Conservation (phyloP, 1,140 invertebrate genomes). For the Apis laboriosa region DNA sequence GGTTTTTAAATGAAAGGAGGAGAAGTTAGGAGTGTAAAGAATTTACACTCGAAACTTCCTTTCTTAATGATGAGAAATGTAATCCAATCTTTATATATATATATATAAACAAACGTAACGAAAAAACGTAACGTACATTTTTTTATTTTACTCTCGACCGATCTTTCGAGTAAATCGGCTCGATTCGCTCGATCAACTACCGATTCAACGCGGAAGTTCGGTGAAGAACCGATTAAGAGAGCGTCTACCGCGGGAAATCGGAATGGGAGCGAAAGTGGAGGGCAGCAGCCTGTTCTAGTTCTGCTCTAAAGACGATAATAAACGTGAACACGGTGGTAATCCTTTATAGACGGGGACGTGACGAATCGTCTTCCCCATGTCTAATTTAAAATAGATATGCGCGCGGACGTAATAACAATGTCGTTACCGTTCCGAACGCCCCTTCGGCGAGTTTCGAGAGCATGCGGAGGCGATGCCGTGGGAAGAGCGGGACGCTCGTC, state of each 20-base stretch:
- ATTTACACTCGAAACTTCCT: too few relatives aligned
- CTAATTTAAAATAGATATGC: constrained; percentile 47
- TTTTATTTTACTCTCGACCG: too few relatives aligned
- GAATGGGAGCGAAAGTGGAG: background rate
- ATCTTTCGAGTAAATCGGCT: too few relatives aligned
- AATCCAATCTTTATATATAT: too few relatives aligned
- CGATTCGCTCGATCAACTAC: too few relatives aligned
- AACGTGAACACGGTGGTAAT: background rate
- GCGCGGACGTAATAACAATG: constrained; percentile 50
- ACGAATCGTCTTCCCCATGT: constrained; percentile 27
- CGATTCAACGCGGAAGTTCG: too few relatives aligned
- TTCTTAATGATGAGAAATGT: too few relatives aligned
- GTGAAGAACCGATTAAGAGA: background rate
- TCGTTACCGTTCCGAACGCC: constrained; percentile 92
- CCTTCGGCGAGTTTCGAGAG: constrained; percentile 94
- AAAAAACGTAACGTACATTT: too few relatives aligned
- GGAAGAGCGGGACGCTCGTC: constrained; percentile 89
- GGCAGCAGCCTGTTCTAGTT: background rate
- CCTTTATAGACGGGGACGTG: constrained; percentile 11
- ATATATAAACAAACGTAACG: too few relatives aligned
- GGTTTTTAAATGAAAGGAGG: background rate
- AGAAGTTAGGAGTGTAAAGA: background rate
- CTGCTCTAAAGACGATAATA: background rate
- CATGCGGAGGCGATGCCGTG: constrained; percentile 91
- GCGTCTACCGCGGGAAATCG: background rate